Base-by-base conservation (phyloP, 1,140 invertebrate species). In the Cydia strobilella region DNA sequence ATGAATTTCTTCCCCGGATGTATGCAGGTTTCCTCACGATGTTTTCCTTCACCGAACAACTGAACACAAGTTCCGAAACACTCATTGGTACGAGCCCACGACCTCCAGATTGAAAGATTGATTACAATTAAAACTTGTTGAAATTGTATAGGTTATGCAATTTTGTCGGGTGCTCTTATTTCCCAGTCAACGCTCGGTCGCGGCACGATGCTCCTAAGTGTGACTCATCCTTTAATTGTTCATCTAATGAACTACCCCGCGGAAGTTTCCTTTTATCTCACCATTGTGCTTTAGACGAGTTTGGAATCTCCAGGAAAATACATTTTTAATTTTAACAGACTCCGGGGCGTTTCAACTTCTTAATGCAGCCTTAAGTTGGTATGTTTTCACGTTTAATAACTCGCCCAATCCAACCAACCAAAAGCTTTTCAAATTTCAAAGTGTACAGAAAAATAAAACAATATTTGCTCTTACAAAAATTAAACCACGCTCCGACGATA, bases 381-480 rank as follows among this genome's bases (percentile, higher is more conserved):
- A n/a, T 27, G 15, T 66, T 35, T 35, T 69, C 65, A 69, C 65
- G 31, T 69, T 35, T 69, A 69, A 42, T 69, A 69, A 42, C 65
- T 69, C 15, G 63, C 63, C 27, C 2, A 35, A 69, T 69, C 23
- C 31, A 72, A 9, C 6, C 12, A 72, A 7, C 23, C 1, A 35
- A 20, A 72, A 72, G 45, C 18, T 51, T 48, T 72, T 51, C 45
- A 48, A 42, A 39, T 39, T 39, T 39, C 35, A 10, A 39, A 42
- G n/a, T 25, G 27, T 18, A 20, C 18, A 10, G 23, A 9, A 25
- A 51, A 51, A n/a, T n/a, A 79, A 82, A 79, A 78, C 76, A 82
- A 84, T 82, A 80, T 82, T 82, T 81, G 80, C 73, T 77, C 66
- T 76, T 74, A 80, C 75, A 80, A 81, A 85, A 85, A 85, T 85